Conservation (phyloP, 2,797 vertebrate genomes). For the Capromys pilorides region DNA sequence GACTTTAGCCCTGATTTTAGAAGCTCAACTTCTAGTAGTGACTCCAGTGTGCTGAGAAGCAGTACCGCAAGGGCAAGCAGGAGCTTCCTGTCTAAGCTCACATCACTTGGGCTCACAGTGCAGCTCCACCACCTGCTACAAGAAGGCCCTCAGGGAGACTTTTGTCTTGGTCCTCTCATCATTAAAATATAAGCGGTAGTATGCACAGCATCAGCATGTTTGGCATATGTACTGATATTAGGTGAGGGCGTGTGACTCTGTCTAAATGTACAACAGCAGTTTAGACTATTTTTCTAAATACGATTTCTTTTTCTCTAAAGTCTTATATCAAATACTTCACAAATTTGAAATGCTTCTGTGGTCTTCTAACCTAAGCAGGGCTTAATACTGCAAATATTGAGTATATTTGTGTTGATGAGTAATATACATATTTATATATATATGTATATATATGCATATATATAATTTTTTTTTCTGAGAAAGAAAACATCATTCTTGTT, state of each 20-base stretch:
- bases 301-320: slow-evolving; percentile 37
- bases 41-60: background rate
- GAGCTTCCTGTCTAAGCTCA: background rate
- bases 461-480: slow-evolving; percentile 24
- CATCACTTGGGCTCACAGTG: background rate
- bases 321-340: slow-evolving; percentile 51
- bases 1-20: background rate
- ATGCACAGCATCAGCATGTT: background rate
- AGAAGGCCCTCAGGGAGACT: background rate
- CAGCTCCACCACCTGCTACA: background rate
- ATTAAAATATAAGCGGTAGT: background rate
- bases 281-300: background rate
- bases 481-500: slow-evolving; percentile 28
- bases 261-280: background rate
- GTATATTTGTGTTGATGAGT: slow-evolving; percentile 42
- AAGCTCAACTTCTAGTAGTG: background rate
- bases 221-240: background rate
- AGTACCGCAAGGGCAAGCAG: background rate
- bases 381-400: slow-evolving; percentile 37
- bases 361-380: slow-evolving; percentile 39
- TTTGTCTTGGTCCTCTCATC: background rate
- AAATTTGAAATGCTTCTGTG: slow-evolving; percentile 23
- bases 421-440: background rate
- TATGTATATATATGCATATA: too few relatives aligned
- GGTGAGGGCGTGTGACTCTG: background rate